phyloP scores from a whole-genome alignment of 2,888 invertebrate genomes.

The Caenorhabditis sp. region DNA sequence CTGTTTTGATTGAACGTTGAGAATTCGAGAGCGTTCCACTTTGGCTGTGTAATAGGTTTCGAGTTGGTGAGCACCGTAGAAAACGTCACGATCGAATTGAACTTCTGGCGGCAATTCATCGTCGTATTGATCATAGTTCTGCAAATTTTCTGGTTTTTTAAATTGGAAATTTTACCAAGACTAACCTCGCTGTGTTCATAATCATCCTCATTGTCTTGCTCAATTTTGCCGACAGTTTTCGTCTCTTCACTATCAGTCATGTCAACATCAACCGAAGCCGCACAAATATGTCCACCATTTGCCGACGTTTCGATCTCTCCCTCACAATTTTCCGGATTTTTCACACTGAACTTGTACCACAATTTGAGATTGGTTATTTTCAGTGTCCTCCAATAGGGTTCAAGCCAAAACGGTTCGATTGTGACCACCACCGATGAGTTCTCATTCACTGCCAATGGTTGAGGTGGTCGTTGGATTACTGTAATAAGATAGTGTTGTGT shows the following conservation, averaged over 20 bases:
- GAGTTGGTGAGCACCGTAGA: slow-evolving; percentile 55
- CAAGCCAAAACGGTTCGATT: slow-evolving; percentile 67
- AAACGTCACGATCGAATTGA: slow-evolving; percentile 64
- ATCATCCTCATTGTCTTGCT: slow-evolving; percentile 36
- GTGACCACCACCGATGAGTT: slow-evolving; percentile 59
- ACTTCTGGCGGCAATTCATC: slow-evolving; percentile 64
- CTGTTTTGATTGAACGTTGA: slow-evolving; percentile 15
- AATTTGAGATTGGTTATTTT: slow-evolving; percentile 59
- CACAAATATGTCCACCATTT: slow-evolving; percentile 31
- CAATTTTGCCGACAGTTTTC: slow-evolving; percentile 11
- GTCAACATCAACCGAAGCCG: slow-evolving; percentile 24
- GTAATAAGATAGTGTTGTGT: slow-evolving; percentile 28
- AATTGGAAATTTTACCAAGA: too few species aligned
- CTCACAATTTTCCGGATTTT: slow-evolving; percentile 61
- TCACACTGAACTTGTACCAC: slow-evolving; percentile 59
- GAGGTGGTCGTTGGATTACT: slow-evolving; percentile 64
- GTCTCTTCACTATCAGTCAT: slow-evolving; percentile 26
- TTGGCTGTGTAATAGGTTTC: slow-evolving; percentile 54
- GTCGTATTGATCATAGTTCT: slow-evolving; percentile 62
- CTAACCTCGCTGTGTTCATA: slow-evolving; percentile 57
- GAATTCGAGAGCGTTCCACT: slow-evolving; percentile 46
- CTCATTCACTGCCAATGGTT: slow-evolving; percentile 57
- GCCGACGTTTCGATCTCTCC: slow-evolving; percentile 38
- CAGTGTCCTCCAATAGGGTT: slow-evolving; percentile 65
- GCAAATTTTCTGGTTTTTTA: slow-evolving; percentile 9